Conservation (phyloP, 1,140 invertebrate species). For the Fopius arisanus region DNA sequence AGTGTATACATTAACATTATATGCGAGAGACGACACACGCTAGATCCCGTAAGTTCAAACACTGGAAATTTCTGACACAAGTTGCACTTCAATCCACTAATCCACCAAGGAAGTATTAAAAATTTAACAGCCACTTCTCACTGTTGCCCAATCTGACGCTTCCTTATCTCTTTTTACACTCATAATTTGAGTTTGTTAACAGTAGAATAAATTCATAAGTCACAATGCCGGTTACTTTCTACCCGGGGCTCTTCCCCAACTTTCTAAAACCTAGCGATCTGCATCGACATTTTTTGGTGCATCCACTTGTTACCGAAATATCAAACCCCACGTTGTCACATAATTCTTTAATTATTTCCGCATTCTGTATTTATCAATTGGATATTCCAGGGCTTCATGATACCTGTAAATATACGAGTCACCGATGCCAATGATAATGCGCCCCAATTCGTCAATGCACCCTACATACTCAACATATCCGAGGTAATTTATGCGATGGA, state of each 20-base stretch:
- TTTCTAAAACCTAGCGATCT: constrained; percentile 17
- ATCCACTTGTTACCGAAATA: background rate
- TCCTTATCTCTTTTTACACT: background rate
- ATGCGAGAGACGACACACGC: constrained; percentile 79
- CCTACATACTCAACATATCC: constrained; percentile 83
- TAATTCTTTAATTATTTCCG: background rate
- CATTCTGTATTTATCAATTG: constrained; percentile 22
- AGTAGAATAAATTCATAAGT: background rate
- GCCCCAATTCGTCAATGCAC: constrained; percentile 82
- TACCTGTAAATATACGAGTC: constrained; percentile 90
- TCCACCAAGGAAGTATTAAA: too few species aligned
- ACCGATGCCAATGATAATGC: constrained; percentile 93
- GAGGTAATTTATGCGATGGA: constrained; percentile 67
- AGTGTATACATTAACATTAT: constrained; percentile 87
- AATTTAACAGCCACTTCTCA: too few species aligned
- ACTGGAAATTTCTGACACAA: constrained; percentile 73
- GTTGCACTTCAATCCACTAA: too few species aligned
- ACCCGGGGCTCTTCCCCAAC: background rate
- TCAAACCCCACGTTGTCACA: background rate
- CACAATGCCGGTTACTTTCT: constrained; percentile 2
- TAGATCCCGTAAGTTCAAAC: constrained; percentile 73
- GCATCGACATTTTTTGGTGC: constrained; percentile 15
- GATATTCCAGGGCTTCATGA: constrained; percentile 76
- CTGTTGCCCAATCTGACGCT: too few species aligned
- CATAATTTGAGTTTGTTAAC: constrained; percentile 1